phyloP scores from a whole-genome alignment of 2,888 invertebrate genomes.

The Yponomeuta evonymella region DNA sequence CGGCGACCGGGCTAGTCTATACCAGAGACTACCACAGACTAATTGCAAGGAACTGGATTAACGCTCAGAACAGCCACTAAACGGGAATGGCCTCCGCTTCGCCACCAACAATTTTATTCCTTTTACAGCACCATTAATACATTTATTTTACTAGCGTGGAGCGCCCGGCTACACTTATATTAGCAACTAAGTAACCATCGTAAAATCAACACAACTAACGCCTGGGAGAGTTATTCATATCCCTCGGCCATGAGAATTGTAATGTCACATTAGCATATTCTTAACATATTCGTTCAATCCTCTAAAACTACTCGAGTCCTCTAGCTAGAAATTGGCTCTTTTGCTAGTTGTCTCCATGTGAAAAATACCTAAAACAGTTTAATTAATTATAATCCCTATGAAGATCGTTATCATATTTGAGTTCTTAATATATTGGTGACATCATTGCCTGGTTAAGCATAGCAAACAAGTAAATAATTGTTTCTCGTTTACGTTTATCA shows the following conservation, averaged over 20 bases:
- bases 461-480: too few species aligned
- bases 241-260: conserved; percentile 7
- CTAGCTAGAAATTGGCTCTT: too few species aligned
- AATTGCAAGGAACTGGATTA: conserved; percentile 72
- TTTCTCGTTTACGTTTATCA: too few species aligned
- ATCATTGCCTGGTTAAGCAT: too few species aligned
- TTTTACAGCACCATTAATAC: conserved; percentile 62
- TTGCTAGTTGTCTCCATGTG: too few species aligned
- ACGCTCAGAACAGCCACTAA: conserved; percentile 61
- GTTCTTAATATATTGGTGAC: too few species aligned
- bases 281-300: too few species aligned
- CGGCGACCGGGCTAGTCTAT: conserved; percentile 25
- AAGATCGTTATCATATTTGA: too few species aligned
- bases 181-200: conserved; percentile 54
- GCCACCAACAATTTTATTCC: conserved; percentile 51
- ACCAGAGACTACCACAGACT: conserved; percentile 53
- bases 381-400: too few species aligned
- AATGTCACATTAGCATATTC: conserved; percentile 8
- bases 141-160: conserved; percentile 59
- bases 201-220: conserved; percentile 46
- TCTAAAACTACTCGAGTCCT: too few species aligned
- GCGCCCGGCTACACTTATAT: conserved; percentile 53
- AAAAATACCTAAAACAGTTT: too few species aligned
- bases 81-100: conserved; percentile 55
- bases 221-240: conserved; percentile 9